Evolutionary conservation across 2,888 invertebrate species (phyloP), one percentile per base, ranked within the genome.

Genomic region (Oxytorus armatus): DNA sequence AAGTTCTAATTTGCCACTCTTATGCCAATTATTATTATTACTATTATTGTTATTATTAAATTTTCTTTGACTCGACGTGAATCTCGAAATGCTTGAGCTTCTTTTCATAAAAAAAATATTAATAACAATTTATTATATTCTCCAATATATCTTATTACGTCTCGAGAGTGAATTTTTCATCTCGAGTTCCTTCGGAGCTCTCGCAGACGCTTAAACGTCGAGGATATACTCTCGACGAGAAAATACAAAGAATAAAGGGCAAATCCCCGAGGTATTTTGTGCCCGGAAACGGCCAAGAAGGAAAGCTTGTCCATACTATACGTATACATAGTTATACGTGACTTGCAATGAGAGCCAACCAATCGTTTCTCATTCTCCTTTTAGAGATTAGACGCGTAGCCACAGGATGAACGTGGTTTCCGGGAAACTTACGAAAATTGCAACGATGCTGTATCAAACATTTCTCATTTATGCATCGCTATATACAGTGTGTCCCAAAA

Each of bases 311-410:
- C 10, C 11, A 7, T 33, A n/a, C 10, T 65, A 18, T n/a, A 10
- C 16, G 11, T 33, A 0, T 49, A 16, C 11, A 59, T 59, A 57
- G 3, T 44, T 57, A 21, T 57, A 57, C 14, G 36, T 51, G 25
- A 18, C 10, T 11, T 21, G 23, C 66, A 51, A 59, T 66, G 39
- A 29, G 14, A n/a, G n/a, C n/a, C 65, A 14, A 61, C 21, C 55
- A 47, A 77, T 59, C 51, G 49, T 61, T 66, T n/a, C 42, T 66
- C 51, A 73, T 73, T n/a, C 51, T 42, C 39, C 29, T 69, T 74
- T 49, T 7, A 29, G 47, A 55, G 74, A 79, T 74, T 69, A 69
- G 53, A 42, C 63, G 69, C 74, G 78, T 73, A 18, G 61, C 29
- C 42, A 25, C 42, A 25, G 33, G 21, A 8, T 11, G 36, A 25